Percentiles rank a stretch among this genome's conserved stretches.
These are phyloP conservation scores for Amphipoea oculea DNA, from an alignment of 2,888 invertebrate genomes.

Conservation along the genomic window DNA sequence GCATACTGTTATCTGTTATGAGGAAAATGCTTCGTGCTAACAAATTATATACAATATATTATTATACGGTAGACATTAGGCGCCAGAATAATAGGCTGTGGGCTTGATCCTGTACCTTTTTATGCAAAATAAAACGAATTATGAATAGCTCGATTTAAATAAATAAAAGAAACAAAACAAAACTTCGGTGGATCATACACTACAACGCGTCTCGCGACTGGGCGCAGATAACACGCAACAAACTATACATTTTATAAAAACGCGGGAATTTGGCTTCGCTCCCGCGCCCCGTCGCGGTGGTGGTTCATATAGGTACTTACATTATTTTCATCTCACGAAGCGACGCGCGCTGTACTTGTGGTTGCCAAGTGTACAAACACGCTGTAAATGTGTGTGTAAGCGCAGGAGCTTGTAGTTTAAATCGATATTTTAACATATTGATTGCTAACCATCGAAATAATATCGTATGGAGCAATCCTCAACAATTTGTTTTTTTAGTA, in stretches of 20 bases:
- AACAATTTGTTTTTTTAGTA: too few species aligned
- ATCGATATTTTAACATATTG: too few species aligned
- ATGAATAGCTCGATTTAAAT: constrained; percentile 9
- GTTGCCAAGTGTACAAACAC: background rate
- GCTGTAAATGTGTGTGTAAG: background rate
- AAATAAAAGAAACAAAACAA: background rate
- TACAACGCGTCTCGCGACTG: background rate
- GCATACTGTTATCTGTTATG: constrained; percentile 38
- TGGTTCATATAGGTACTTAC: background rate
- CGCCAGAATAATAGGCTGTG: constrained; percentile 41
- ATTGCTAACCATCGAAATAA: too few species aligned
- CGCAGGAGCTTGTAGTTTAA: too few species aligned
- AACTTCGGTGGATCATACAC: background rate
- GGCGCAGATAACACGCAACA: background rate
- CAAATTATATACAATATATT: constrained; percentile 47
- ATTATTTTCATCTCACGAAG: background rate
- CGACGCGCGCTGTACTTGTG: background rate
- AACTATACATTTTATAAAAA: background rate
- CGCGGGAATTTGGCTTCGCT: background rate
- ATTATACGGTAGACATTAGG: constrained; percentile 51
- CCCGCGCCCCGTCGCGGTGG: background rate
- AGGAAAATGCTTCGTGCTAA: constrained; percentile 57
- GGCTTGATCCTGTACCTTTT: constrained; percentile 28
- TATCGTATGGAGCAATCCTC: too few species aligned
- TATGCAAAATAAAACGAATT: constrained; percentile 33